Evolutionary conservation across 2,797 vertebrate species (phyloP).

Genomic region (Brachymystax lenok): DNA sequence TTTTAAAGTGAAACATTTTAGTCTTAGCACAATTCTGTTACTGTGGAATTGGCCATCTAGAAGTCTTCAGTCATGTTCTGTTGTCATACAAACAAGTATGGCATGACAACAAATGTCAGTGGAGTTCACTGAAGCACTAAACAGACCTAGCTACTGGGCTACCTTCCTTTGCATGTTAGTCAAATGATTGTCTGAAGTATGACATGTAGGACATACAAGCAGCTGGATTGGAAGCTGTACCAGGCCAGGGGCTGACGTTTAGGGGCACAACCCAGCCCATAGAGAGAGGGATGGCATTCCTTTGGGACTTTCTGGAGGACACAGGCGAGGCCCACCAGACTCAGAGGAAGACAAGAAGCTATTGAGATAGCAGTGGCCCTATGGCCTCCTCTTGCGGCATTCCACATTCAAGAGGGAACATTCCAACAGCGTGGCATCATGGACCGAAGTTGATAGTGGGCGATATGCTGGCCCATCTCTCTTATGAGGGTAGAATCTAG

Average conservation of each 20-base stretch:
- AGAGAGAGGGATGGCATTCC: conserved; percentile 40
- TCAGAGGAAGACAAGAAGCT: conserved; percentile 44
- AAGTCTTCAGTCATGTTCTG: no score
- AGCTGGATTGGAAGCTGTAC: not conserved
- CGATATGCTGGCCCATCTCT: conserved; percentile 46
- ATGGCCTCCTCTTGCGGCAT: conserved; percentile 60
- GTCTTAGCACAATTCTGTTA: no score
- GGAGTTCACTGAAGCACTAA: not conserved
- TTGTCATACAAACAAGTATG: no score
- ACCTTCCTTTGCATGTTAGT: not conserved
- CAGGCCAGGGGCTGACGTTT: not conserved
- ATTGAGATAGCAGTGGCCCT: conserved; percentile 59
- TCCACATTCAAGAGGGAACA: conserved; percentile 70
- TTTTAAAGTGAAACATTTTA: no score
- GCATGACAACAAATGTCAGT: no score
- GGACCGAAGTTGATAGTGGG: conserved; percentile 45
- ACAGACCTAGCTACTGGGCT: not conserved
- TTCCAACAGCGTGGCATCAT: conserved; percentile 67
- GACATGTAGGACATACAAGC: not conserved
- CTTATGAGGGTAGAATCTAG: conserved; percentile 26
- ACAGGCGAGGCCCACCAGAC: conserved; percentile 20
- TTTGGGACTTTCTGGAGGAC: conserved; percentile 35
- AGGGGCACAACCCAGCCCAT: conserved; percentile 32
- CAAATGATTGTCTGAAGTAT: not conserved
- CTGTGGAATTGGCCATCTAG: no score